Conservation (phyloP, 2,113 vertebrate genomes). For the Phaethornis superciliosus region DNA sequence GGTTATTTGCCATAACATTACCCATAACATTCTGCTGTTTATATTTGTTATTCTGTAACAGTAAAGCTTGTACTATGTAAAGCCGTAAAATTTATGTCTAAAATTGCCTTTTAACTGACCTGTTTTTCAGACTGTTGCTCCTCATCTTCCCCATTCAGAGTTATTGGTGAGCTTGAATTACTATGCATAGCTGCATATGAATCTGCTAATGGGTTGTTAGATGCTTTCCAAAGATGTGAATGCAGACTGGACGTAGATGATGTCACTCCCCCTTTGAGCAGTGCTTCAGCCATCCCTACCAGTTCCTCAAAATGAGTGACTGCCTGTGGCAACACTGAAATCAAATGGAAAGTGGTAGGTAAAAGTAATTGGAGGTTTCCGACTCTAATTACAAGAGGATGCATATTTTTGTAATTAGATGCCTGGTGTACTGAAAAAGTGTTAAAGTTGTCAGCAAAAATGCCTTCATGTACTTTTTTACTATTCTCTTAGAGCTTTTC, state of each 20-base stretch:
- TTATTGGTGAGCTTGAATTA: slow-evolving; percentile 67
- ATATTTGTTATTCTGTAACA: background rate
- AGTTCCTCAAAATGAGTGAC: slow-evolving; percentile 77
- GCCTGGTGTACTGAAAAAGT: background rate
- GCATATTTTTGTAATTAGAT: background rate
- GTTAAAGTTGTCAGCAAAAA: background rate
- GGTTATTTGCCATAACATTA: no score
- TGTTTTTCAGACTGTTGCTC: slow-evolving; percentile 66
- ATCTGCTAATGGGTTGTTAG: slow-evolving; percentile 67
- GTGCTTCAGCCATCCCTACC: slow-evolving; percentile 72
- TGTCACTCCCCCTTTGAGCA: slow-evolving; percentile 73
- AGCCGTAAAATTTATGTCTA: background rate
- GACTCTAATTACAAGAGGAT: background rate
- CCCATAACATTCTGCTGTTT: background rate
- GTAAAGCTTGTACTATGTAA: background rate
- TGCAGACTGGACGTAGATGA: slow-evolving; percentile 26
- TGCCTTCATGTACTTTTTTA: background rate
- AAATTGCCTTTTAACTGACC: slow-evolving; percentile 58
- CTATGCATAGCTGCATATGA: slow-evolving; percentile 65
- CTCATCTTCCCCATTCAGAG: slow-evolving; percentile 69
- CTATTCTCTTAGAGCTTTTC: background rate
- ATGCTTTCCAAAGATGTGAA: slow-evolving; percentile 68
- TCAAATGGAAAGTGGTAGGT: background rate
- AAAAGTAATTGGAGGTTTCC: background rate
- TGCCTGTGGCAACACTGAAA: slow-evolving; percentile 76